Conservation (phyloP, 2,888 invertebrate species). For the Machimus rusticus region DNA sequence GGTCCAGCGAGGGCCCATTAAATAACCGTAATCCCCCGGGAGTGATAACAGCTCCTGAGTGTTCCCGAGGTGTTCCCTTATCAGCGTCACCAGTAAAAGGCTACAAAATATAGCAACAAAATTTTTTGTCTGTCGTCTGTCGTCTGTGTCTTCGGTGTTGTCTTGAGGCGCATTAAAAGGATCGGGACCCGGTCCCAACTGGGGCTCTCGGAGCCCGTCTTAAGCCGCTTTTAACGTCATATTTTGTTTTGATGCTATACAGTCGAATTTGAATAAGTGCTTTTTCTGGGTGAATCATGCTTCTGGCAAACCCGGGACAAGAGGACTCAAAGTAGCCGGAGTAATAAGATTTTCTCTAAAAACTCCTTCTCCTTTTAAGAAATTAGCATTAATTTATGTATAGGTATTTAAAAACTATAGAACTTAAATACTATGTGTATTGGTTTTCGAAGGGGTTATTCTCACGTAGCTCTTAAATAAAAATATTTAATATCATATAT, state of each 20-base stretch:
- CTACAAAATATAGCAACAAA: background rate
- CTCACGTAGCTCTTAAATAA: too few species aligned
- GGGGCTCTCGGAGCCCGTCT: background rate
- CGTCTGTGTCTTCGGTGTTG: background rate
- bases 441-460: too few species aligned
- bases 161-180: constrained; percentile 19
- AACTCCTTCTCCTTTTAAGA: too few species aligned
- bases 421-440: too few species aligned
- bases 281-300: background rate
- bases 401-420: too few species aligned
- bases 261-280: constrained; percentile 7
- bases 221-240: constrained; percentile 28
- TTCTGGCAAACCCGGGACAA: background rate
- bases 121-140: background rate
- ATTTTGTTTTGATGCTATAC: constrained; percentile 20
- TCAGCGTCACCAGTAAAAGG: constrained; percentile 31
- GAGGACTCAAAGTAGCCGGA: background rate
- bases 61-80: constrained; percentile 41
- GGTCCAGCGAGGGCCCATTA: background rate
- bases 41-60: background rate
- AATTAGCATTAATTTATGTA: too few species aligned
- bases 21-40: constrained; percentile 23
- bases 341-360: too few species aligned
- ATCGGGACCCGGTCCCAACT: background rate
- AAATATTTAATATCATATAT: too few species aligned